Percentiles rank a stretch among this genome's conserved stretches.
These are phyloP conservation scores for Heterochromis multidens DNA, from an alignment of 2,113 vertebrate genomes.

Conservation along the genomic window DNA sequence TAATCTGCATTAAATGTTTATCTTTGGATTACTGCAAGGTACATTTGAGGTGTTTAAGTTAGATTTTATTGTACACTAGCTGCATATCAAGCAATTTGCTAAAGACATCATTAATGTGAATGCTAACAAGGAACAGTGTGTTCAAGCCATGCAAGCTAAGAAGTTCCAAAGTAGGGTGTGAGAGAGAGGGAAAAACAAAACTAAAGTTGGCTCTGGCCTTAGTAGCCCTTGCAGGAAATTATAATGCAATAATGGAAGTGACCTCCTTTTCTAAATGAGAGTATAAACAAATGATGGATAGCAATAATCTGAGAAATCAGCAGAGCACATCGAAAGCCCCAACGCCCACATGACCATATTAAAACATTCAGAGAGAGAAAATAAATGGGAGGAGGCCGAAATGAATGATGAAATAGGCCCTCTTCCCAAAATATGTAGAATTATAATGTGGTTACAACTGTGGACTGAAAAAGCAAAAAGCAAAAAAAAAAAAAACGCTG, in stretches of 20 bases:
- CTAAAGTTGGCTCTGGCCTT: slow-evolving; percentile 31
- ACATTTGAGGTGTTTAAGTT: background rate
- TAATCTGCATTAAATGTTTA: slow-evolving; percentile 13
- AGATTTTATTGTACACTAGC: background rate
- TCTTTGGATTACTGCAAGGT: background rate
- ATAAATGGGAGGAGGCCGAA: slow-evolving; percentile 6
- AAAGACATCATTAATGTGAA: background rate
- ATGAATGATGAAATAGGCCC: slow-evolving; percentile 23
- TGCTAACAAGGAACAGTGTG: background rate
- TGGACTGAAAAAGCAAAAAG: background rate
- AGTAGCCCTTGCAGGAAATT: slow-evolving; percentile 45
- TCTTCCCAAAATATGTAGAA: slow-evolving; percentile 5
- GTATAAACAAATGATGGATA: slow-evolving; percentile 75
- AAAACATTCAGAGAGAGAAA: slow-evolving; percentile 32
- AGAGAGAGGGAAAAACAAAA: background rate
- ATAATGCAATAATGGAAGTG: slow-evolving; percentile 49
- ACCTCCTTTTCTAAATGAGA: slow-evolving; percentile 56
- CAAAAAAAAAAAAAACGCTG: background rate
- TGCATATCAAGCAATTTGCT: background rate
- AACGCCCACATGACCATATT: slow-evolving; percentile 33
- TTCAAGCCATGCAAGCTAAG: background rate
- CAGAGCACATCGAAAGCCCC: slow-evolving; percentile 47
- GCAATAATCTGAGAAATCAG: slow-evolving; percentile 66
- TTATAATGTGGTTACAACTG: background rate
- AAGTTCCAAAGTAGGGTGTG: background rate